Evolutionary conservation across 2,797 vertebrate genomes (phyloP).

Genomic region (Smutsia temminckii): DNA sequence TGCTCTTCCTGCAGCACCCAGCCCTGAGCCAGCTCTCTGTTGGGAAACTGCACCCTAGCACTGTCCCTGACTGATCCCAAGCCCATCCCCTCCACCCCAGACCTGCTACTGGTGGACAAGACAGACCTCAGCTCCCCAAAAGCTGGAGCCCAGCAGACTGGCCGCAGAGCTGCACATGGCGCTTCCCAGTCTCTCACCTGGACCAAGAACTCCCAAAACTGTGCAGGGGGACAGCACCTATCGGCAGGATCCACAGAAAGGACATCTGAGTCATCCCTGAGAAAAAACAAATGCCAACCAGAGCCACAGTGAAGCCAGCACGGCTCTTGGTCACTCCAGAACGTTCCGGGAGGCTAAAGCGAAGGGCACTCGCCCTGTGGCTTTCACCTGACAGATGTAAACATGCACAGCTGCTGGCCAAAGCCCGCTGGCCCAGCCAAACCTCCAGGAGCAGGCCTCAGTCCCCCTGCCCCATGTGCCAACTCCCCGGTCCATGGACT

Average conservation of each 20-base stretch:
- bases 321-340: not conserved
- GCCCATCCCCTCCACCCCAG: not conserved
- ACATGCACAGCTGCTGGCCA: not conserved
- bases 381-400: rapidly evolving
- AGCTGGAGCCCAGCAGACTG: not conserved
- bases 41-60: too few relatives aligned
- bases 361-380: not conserved
- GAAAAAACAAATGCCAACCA: not conserved
- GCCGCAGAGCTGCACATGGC: not conserved
- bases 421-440: not conserved
- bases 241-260: not conserved
- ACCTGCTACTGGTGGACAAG: not conserved
- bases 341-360: not conserved
- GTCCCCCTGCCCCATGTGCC: too few relatives aligned
- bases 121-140: not conserved
- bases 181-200: too few relatives aligned
- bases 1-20: rapidly evolving
- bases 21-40: too few relatives aligned
- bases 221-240: not conserved
- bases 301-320: rapidly evolving
- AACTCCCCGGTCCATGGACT: rapidly evolving
- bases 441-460: not conserved
- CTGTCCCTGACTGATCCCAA: not conserved
- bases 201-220: not conserved
- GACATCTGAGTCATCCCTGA: not conserved